These are phyloP conservation scores for Anagrus nilaparvatae DNA, from an alignment of 1,140 invertebrate genomes.

Conservation along the genomic window DNA sequence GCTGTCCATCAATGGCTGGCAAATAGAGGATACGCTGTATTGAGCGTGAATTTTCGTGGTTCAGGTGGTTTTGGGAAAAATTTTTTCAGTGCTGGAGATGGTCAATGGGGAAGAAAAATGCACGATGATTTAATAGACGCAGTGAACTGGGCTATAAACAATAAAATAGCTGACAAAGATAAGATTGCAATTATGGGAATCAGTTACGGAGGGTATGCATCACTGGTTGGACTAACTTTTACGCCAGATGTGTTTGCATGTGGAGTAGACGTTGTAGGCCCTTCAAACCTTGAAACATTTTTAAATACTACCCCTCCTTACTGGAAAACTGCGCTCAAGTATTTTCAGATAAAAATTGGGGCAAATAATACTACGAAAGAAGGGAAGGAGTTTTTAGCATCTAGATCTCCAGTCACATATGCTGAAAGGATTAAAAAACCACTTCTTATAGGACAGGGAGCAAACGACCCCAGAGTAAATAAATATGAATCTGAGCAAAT, in stretches of 20 bases:
- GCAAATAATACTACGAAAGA: not conserved
- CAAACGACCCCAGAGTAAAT: not conserved
- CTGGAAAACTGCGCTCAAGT: not conserved
- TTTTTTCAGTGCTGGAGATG: not conserved
- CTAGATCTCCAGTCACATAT: not conserved
- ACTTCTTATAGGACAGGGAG: not conserved
- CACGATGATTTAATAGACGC: too few species aligned
- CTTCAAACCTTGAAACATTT: not conserved
- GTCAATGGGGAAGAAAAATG: too few species aligned
- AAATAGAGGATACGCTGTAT: not conserved
- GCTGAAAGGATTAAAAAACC: too few species aligned
- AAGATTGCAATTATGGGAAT: not conserved
- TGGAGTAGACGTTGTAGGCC: not conserved
- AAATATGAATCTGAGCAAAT: not conserved
- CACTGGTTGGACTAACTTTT: too few species aligned
- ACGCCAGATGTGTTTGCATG: slow-evolving; percentile 1
- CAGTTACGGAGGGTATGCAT: not conserved
- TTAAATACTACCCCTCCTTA: not conserved
- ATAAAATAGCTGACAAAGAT: not conserved
- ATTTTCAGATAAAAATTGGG: too few species aligned
- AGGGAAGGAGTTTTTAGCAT: not conserved
- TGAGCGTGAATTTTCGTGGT: not conserved
- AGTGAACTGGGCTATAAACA: not conserved
- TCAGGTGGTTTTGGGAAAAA: not conserved
- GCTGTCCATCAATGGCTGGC: not conserved